phyloP scores from a whole-genome alignment of 2,113 vertebrate species.

The Meleagris gallopavo region DNA sequence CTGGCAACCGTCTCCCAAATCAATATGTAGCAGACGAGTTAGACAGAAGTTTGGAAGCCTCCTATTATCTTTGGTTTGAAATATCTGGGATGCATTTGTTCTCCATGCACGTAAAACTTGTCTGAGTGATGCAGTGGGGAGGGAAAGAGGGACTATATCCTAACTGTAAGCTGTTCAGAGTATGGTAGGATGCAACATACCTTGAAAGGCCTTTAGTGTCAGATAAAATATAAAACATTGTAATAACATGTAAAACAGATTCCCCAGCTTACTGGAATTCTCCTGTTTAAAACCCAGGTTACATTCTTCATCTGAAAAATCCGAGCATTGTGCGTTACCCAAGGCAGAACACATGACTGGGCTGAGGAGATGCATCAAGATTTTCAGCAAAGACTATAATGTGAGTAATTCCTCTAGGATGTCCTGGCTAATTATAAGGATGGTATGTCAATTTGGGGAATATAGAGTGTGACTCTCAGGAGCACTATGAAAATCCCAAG shows the following conservation, averaged over 20 bases:
- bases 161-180: neutral
- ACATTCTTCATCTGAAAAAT: neutral
- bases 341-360: neutral
- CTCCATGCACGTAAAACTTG: neutral
- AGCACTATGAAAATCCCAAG: neutral
- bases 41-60: neutral
- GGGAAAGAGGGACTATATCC: neutral
- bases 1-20: neutral
- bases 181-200: neutral
- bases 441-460: neutral
- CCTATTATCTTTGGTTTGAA: neutral
- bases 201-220: neutral
- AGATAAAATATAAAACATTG: neutral
- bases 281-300: neutral
- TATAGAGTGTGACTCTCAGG: neutral
- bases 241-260: neutral
- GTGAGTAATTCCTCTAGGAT: conserved; percentile 46
- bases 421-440: neutral
- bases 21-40: neutral
- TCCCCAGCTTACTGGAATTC: neutral
- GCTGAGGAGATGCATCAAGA: conserved; percentile 36
- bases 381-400: neutral
- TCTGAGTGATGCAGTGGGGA: neutral
- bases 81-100: neutral
- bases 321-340: conserved; percentile 5